These are phyloP conservation scores for Orthonyx spaldingii DNA, from an alignment of 2,113 vertebrate genomes.

Conservation along the genomic window DNA sequence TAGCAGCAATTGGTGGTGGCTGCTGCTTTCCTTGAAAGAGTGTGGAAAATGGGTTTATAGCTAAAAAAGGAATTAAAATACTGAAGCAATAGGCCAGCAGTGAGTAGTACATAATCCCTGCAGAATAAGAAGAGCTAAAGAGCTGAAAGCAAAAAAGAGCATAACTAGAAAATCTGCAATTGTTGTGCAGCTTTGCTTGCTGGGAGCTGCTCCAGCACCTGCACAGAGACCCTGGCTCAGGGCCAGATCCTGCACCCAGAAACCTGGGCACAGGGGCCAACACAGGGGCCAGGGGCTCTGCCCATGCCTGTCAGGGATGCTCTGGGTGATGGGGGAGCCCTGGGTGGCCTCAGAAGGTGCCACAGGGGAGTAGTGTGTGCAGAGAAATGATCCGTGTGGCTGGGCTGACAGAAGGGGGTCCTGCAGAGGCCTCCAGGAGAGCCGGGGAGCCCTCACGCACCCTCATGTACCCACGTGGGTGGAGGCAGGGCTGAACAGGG, in stretches of 20 bases:
- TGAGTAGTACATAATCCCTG: background rate
- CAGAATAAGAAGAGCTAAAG: background rate
- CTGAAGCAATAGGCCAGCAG: background rate
- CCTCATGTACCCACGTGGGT: too few species aligned
- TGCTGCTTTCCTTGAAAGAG: background rate
- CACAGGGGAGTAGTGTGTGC: background rate
- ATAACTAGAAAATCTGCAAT: background rate
- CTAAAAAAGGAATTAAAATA: background rate
- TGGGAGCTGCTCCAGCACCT: background rate
- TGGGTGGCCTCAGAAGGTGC: background rate
- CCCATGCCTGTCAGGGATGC: background rate
- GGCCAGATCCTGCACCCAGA: background rate
- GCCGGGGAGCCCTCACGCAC: rapidly evolving
- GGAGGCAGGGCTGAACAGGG: background rate
- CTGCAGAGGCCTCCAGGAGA: background rate
- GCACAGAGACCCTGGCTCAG: background rate
- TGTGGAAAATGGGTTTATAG: background rate
- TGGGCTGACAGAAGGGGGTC: too few species aligned
- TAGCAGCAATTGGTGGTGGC: background rate
- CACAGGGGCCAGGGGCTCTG: background rate
- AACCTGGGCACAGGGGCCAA: rapidly evolving
- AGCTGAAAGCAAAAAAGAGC: background rate
- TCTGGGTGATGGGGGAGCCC: background rate
- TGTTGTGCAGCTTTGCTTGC: background rate
- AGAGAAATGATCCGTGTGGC: background rate